Evolutionary conservation across 2,888 invertebrate species (phyloP).

Genomic region (Lordiphosa andalusiaca): DNA sequence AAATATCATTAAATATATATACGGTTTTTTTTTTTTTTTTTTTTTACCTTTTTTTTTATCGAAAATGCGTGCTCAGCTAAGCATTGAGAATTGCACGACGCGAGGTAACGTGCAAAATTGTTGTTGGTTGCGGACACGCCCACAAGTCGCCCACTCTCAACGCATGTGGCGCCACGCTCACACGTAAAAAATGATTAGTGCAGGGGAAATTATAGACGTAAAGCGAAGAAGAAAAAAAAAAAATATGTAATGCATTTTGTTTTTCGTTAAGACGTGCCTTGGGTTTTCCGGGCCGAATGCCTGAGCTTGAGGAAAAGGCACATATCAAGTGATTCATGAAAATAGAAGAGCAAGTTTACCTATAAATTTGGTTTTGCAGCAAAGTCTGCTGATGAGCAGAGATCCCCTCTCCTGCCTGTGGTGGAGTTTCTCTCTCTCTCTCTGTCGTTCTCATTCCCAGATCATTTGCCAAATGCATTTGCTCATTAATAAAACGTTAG

Average conservation of each 20-base stretch:
- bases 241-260: no score
- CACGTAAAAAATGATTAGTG: slow-evolving; percentile 3
- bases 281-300: no score
- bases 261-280: no score
- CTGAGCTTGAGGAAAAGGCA: no score
- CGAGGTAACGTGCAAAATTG: neutral
- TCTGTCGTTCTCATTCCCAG: slow-evolving; percentile 44
- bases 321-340: neutral
- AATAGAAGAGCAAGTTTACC: slow-evolving; percentile 5
- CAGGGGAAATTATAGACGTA: neutral
- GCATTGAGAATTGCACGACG: slow-evolving; percentile 10
- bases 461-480: slow-evolving; percentile 49
- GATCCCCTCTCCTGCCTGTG: slow-evolving; percentile 45
- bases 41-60: slow-evolving; percentile 27
- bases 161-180: slow-evolving; percentile 39
- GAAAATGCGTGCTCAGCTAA: slow-evolving; percentile 39
- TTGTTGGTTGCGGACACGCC: no score
- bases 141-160: neutral
- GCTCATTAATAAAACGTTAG: slow-evolving; percentile 68
- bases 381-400: neutral
- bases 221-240: no score
- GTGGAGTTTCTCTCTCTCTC: slow-evolving; percentile 13
- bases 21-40: neutral
- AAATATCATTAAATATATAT: neutral
- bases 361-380: no score